Conservation (phyloP, 2,113 vertebrate species). For the Glaucomys volans region DNA sequence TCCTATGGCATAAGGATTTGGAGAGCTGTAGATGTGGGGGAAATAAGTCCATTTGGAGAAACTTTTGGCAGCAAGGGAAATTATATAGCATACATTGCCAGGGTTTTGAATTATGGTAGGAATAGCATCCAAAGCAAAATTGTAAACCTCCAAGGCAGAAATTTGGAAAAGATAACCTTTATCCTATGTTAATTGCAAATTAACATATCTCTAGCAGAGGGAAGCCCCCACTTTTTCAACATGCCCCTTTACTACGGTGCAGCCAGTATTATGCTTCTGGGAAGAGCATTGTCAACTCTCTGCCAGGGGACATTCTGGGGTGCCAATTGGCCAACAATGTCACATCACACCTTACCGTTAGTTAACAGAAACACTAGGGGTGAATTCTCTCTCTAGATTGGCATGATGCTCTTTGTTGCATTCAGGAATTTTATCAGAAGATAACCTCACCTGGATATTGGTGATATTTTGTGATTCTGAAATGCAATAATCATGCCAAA, state of each 20-base stretch:
- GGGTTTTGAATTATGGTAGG: not conserved
- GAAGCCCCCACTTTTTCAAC: slow-evolving; percentile 5
- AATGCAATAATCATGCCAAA: not conserved
- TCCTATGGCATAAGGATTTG: slow-evolving; percentile 20
- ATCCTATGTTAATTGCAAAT: slow-evolving; percentile 35
- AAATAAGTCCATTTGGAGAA: slow-evolving; percentile 4
- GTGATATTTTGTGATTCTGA: slow-evolving; percentile 35
- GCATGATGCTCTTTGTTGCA: not conserved
- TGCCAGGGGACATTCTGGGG: not conserved
- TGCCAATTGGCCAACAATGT: not conserved
- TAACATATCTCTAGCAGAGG: not conserved
- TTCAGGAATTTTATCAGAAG: slow-evolving; percentile 70
- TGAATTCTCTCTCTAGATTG: slow-evolving; percentile 24
- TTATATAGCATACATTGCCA: not conserved
- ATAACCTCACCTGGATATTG: slow-evolving; percentile 39
- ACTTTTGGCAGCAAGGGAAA: not conserved
- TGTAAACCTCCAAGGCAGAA: not conserved
- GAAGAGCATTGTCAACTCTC: not conserved
- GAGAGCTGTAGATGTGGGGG: not conserved
- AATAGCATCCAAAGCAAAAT: slow-evolving; percentile 4
- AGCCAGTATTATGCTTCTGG: not conserved
- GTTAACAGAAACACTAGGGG: not conserved
- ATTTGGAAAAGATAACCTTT: slow-evolving; percentile 34
- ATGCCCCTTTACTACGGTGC: not conserved
- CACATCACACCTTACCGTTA: not conserved